Evolutionary conservation across 2,113 vertebrate genomes (phyloP).

Genomic region (Halcyon malimbica): DNA sequence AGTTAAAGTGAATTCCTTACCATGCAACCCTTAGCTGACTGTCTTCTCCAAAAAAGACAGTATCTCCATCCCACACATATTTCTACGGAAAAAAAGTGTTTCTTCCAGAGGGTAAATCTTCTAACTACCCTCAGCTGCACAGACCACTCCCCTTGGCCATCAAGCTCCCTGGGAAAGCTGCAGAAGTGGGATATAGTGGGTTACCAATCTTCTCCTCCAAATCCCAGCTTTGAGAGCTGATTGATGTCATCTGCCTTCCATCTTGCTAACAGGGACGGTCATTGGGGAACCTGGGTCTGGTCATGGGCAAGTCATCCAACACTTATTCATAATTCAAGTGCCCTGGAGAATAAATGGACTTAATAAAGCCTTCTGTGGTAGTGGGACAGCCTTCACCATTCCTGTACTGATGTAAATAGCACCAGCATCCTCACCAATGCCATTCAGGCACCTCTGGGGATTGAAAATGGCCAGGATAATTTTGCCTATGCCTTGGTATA

Average conservation of each 20-base stretch:
- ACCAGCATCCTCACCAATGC: not conserved
- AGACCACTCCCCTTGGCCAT: not conserved
- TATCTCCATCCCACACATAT: not conserved
- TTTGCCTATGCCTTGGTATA: not conserved
- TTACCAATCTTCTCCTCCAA: not conserved
- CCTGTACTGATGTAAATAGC: not conserved
- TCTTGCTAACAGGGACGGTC: not conserved
- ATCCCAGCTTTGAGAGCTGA: not conserved
- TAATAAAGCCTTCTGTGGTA: not conserved
- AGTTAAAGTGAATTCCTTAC: not conserved
- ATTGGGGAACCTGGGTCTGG: accelerated
- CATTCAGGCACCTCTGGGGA: not conserved
- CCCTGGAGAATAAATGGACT: not conserved
- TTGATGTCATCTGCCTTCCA: not conserved
- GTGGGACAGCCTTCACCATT: not conserved
- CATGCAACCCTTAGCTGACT: not conserved
- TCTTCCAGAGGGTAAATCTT: not conserved
- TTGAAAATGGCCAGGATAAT: not conserved
- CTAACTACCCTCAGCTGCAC: not conserved
- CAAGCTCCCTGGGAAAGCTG: not conserved
- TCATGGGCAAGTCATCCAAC: not conserved
- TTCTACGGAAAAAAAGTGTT: not conserved
- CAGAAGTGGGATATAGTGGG: not conserved
- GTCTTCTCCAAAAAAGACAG: accelerated
- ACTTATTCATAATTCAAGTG: not conserved